phyloP scores from a whole-genome alignment of 2,113 vertebrate genomes.

The Spermophilus dauricus region DNA sequence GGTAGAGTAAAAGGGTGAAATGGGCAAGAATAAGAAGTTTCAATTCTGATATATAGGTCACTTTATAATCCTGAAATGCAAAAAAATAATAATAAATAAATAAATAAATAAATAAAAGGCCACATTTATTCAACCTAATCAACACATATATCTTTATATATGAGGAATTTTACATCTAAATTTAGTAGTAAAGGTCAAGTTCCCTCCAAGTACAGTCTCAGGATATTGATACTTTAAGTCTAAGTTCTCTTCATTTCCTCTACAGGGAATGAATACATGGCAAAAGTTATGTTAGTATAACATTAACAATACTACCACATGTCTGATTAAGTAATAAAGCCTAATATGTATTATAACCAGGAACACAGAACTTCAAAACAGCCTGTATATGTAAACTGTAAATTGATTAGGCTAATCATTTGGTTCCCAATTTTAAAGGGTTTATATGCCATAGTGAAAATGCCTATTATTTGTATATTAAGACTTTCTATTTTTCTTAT shows the following conservation, averaged over 20 bases:
- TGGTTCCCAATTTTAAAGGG: neutral
- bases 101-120: neutral
- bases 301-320: neutral
- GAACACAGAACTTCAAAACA: neutral
- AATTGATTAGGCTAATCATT: neutral
- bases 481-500: neutral
- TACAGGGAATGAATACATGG: neutral
- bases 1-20: neutral
- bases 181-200: neutral
- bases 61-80: neutral
- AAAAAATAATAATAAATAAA: neutral
- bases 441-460: neutral
- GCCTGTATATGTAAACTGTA: neutral
- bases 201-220: neutral
- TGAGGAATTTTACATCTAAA: neutral
- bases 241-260: neutral
- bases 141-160: neutral
- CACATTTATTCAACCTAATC: neutral
- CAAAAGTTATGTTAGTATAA: neutral
- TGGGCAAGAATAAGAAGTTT: neutral
- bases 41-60: neutral
- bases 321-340: neutral
- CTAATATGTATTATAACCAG: neutral
- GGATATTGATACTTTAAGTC: neutral
- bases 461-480: neutral